A percentile compares a stretch with the other conserved stretches of the same genome.
phyloP scores from a whole-genome alignment of 2,888 invertebrate species.

The Empis stercorea region DNA sequence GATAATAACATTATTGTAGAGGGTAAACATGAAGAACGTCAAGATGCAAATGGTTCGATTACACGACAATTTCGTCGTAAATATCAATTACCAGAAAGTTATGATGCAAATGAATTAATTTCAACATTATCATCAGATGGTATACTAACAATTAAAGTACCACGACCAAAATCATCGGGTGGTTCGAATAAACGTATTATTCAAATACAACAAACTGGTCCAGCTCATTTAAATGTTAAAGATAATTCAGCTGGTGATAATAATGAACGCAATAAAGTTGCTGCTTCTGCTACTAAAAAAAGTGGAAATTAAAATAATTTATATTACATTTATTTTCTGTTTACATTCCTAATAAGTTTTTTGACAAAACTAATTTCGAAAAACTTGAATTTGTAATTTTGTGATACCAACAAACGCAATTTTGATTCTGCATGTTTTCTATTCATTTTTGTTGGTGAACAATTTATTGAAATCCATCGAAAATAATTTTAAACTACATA shows the following conservation, averaged over 20 bases:
- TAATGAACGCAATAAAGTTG: constrained; percentile 1
- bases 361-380: too few species aligned
- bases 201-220: constrained; percentile 49
- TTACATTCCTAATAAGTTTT: too few species aligned
- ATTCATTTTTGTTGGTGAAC: too few species aligned
- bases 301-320: too few species aligned
- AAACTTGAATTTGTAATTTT: too few species aligned
- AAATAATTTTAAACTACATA: too few species aligned
- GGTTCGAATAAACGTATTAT: constrained; percentile 40
- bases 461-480: too few species aligned
- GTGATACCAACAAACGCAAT: too few species aligned
- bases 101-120: constrained; percentile 57
- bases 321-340: too few species aligned
- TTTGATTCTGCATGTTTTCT: too few species aligned
- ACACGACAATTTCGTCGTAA: constrained; percentile 47
- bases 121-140: constrained; percentile 67
- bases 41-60: constrained; percentile 69
- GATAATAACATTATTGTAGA: constrained; percentile 49
- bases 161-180: constrained; percentile 33
- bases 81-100: constrained; percentile 47
- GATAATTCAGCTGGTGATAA: constrained; percentile 24
- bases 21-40: constrained; percentile 74
- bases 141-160: constrained; percentile 54
- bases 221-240: constrained; percentile 40
- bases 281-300: too few species aligned